A percentile compares a stretch with the other conserved stretches of the same genome.
phyloP scores from a whole-genome alignment of 1,140 invertebrate genomes.

The Pteromalus puparum region DNA sequence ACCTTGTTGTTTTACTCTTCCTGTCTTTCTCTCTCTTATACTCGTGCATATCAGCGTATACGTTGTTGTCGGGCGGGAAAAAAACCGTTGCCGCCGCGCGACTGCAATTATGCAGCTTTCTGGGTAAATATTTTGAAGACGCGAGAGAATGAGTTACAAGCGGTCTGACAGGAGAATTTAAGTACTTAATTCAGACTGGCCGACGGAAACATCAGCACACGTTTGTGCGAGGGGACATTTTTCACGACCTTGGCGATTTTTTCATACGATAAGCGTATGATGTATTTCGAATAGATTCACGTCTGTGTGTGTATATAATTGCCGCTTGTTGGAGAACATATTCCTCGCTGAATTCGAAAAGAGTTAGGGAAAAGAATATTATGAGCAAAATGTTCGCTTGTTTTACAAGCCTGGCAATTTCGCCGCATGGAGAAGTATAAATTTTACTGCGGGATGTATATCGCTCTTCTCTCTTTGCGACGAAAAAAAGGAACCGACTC shows the following conservation, averaged over 20 bases:
- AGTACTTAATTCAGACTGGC: too few relatives aligned
- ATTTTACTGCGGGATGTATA: not conserved
- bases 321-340: not conserved
- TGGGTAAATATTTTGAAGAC: conserved; percentile 23
- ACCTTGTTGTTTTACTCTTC: conserved; percentile 16
- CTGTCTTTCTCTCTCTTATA: not conserved
- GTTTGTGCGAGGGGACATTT: too few relatives aligned
- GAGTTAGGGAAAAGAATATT: not conserved
- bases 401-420: not conserved
- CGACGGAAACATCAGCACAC: too few relatives aligned
- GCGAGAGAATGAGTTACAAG: not conserved
- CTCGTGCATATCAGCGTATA: too few relatives aligned
- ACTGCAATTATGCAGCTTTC: not conserved
- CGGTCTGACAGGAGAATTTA: not conserved
- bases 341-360: not conserved
- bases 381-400: not conserved
- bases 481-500: too few relatives aligned
- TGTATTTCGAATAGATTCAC: not conserved
- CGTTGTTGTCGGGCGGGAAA: not conserved
- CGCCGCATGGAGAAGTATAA: not conserved
- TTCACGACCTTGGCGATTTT: not conserved
- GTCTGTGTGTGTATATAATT: not conserved
- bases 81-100: not conserved
- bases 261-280: not conserved
- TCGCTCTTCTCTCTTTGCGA: not conserved